Conservation (phyloP, 2,888 invertebrate genomes). For the Plemyria rubiginata region DNA sequence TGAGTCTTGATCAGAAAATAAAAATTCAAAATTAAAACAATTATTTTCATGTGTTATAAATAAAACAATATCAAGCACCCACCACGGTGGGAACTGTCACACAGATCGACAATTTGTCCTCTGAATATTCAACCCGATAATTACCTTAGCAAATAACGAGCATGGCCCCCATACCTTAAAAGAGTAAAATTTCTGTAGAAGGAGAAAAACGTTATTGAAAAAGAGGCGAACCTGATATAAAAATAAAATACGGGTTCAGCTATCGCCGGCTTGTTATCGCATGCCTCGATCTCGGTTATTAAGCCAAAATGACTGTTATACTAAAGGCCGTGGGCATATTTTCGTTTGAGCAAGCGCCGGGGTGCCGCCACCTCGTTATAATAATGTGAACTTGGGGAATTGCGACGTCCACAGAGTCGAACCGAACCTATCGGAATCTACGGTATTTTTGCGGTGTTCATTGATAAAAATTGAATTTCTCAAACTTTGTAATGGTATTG, state of each 20-base stretch:
- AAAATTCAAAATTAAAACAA: not conserved
- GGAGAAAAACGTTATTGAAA: conserved; percentile 83
- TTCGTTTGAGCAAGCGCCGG: conserved; percentile 74
- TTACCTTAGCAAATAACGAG: conserved; percentile 79
- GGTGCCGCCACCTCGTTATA: conserved; percentile 82
- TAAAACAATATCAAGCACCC: conserved; percentile 10
- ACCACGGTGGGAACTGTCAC: conserved; percentile 62
- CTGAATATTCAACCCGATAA: conserved; percentile 74
- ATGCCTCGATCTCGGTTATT: conserved; percentile 81
- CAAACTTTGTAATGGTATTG: conserved; percentile 32
- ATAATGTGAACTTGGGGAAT: conserved; percentile 84
- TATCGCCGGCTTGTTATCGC: conserved; percentile 85
- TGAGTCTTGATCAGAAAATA: too few relatives aligned
- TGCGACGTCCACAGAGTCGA: conserved; percentile 76
- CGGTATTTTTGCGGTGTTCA: conserved; percentile 45
- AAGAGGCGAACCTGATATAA: conserved; percentile 81
- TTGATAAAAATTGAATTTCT: conserved; percentile 43
- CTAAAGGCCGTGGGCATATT: conserved; percentile 78
- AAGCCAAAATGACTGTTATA: conserved; percentile 79
- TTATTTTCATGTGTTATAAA: conserved; percentile 3
- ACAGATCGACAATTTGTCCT: conserved; percentile 69
- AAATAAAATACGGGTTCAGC: conserved; percentile 85
- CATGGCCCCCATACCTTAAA: conserved; percentile 76
- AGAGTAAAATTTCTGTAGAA: conserved; percentile 78
- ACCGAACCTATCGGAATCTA: conserved; percentile 58